Conservation (phyloP, 2,797 vertebrate species). For the Lophius americanus region DNA sequence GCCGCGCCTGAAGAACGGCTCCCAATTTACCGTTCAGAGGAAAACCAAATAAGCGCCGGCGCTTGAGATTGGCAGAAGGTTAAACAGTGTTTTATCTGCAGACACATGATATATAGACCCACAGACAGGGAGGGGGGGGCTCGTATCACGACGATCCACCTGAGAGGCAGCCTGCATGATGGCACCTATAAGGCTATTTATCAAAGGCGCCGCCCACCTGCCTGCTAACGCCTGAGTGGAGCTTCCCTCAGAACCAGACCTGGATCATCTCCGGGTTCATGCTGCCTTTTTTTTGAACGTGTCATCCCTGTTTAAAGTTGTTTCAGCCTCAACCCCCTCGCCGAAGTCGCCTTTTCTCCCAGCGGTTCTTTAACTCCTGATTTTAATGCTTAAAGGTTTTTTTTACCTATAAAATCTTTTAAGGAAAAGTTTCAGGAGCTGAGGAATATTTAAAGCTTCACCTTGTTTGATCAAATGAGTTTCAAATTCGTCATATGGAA, state of each 20-base stretch:
- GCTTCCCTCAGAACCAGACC: conserved; percentile 21
- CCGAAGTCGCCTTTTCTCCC: background rate
- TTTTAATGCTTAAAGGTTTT: too few species aligned
- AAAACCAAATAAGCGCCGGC: conserved; percentile 50
- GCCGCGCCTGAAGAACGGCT: conserved; percentile 37
- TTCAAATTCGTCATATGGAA: too few species aligned
- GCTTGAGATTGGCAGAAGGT: conserved; percentile 69
- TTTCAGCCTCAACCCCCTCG: background rate
- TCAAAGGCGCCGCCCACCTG: conserved; percentile 31
- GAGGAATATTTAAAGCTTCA: conserved; percentile 1
- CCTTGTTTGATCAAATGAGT: conserved; percentile 3
- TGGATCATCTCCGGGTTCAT: conserved; percentile 27
- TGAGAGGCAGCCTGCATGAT: conserved; percentile 33
- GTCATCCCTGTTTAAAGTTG: conserved; percentile 12
- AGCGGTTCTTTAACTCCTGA: background rate
- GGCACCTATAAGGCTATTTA: conserved; percentile 62
- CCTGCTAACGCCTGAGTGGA: conserved; percentile 30
- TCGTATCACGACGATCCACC: conserved; percentile 24
- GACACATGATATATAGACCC: conserved; percentile 49
- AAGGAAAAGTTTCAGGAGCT: too few species aligned
- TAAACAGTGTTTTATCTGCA: conserved; percentile 70
- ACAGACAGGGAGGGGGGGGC: conserved; percentile 31
- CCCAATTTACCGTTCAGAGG: conserved; percentile 51
- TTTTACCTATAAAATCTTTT: too few species aligned
- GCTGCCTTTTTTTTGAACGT: conserved; percentile 5